These are phyloP conservation scores for Ciconia boyciana DNA, from an alignment of 2,113 vertebrate genomes.

Conservation along the genomic window DNA sequence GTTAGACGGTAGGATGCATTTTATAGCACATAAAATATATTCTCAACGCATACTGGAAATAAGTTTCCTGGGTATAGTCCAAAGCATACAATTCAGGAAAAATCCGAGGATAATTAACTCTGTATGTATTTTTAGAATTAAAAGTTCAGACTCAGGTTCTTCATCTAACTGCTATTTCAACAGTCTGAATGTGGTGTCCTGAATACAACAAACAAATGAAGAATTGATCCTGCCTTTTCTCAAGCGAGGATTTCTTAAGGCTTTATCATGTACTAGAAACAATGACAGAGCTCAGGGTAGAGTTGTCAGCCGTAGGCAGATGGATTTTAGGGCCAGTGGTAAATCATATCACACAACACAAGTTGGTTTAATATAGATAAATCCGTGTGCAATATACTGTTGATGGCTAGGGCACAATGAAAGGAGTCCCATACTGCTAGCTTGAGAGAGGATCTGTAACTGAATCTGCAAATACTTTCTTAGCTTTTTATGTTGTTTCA, in stretches of 20 bases:
- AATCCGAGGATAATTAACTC: neutral
- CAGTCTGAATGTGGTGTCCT: neutral
- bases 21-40: constrained; percentile 4
- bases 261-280: neutral
- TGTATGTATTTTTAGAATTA: neutral
- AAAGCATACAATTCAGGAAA: neutral
- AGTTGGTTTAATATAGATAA: neutral
- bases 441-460: neutral
- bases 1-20: constrained; percentile 6
- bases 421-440: neutral
- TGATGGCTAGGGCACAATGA: neutral
- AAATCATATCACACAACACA: neutral
- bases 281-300: neutral
- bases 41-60: neutral
- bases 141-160: neutral
- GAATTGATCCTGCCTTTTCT: neutral
- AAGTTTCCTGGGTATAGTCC: neutral
- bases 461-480: neutral
- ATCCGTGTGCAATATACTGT: neutral
- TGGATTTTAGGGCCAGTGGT: neutral
- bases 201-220: neutral
- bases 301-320: neutral
- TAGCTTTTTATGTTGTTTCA: neutral
- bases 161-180: neutral
- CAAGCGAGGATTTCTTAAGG: neutral